Evolutionary conservation across 2,797 vertebrate genomes (phyloP).

Genomic region (Echeneis naucrates): DNA sequence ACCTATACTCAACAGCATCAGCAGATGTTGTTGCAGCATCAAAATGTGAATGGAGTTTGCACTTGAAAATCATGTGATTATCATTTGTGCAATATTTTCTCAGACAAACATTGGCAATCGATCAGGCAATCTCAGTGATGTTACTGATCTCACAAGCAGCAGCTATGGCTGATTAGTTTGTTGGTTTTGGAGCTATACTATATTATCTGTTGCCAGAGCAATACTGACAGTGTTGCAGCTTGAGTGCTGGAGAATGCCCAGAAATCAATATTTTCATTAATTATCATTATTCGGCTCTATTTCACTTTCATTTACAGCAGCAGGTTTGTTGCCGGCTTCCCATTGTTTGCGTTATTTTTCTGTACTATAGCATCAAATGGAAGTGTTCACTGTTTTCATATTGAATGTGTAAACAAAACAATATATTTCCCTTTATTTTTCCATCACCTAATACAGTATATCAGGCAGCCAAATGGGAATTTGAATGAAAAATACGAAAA

Average conservation of each 20-base stretch:
- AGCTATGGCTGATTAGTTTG: neutral
- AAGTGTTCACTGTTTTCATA: slow-evolving; percentile 30
- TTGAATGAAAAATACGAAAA: slow-evolving; percentile 30
- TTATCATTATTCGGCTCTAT: slow-evolving; percentile 17
- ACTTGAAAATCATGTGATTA: too few relatives aligned
- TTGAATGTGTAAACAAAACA: slow-evolving; percentile 39
- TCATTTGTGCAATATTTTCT: too few relatives aligned
- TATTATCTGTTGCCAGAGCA: neutral
- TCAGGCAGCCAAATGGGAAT: slow-evolving; percentile 30
- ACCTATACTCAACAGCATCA: too few relatives aligned
- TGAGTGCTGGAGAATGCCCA: neutral
- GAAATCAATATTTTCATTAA: neutral
- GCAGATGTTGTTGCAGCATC: too few relatives aligned
- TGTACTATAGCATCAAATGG: slow-evolving; percentile 2
- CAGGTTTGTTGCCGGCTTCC: slow-evolving; percentile 3
- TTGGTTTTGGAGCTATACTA: neutral
- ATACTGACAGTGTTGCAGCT: slow-evolving; percentile 10
- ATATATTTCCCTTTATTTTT: slow-evolving; percentile 21
- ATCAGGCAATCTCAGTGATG: neutral
- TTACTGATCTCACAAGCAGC: neutral
- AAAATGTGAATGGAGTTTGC: too few relatives aligned
- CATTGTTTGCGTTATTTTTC: neutral
- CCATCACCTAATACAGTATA: slow-evolving; percentile 15
- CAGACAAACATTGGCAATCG: neutral
- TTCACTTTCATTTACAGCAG: slow-evolving; percentile 8